Evolutionary conservation across 2,113 vertebrate genomes (phyloP).

Genomic region (Gallinago paraguaiae): DNA sequence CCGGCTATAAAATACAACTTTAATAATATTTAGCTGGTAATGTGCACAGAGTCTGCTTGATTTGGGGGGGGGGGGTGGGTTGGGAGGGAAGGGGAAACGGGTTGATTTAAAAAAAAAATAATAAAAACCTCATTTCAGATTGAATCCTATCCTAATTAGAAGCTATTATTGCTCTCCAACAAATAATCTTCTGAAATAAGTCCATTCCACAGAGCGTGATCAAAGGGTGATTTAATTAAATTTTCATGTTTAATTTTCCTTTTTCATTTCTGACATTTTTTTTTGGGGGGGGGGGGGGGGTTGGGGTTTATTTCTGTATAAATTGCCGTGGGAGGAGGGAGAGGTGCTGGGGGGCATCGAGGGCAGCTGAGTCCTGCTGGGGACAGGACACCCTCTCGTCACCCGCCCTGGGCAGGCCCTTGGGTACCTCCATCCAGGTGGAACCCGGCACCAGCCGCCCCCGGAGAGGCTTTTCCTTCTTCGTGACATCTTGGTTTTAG

Average conservation of each 20-base stretch:
- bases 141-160: constrained; percentile 42
- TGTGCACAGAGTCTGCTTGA: background rate
- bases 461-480: background rate
- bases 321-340: background rate
- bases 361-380: background rate
- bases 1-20: background rate
- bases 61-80: background rate
- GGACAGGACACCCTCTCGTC: rapidly evolving
- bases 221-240: constrained; percentile 76
- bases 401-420: rapidly evolving
- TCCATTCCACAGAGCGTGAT: constrained; percentile 61
- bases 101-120: constrained; percentile 14
- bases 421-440: background rate
- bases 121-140: background rate
- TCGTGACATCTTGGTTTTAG: background rate
- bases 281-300: background rate
- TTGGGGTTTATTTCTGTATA: background rate
- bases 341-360: background rate
- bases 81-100: background rate
- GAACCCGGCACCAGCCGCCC: rapidly evolving
- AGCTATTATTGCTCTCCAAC: constrained; percentile 67
- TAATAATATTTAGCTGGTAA: background rate
- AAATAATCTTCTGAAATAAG: constrained; percentile 57
- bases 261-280: constrained; percentile 40
- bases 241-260: constrained; percentile 77